Evolutionary conservation across 2,113 vertebrate genomes (phyloP).

Genomic region (Eleginops maclovinus): DNA sequence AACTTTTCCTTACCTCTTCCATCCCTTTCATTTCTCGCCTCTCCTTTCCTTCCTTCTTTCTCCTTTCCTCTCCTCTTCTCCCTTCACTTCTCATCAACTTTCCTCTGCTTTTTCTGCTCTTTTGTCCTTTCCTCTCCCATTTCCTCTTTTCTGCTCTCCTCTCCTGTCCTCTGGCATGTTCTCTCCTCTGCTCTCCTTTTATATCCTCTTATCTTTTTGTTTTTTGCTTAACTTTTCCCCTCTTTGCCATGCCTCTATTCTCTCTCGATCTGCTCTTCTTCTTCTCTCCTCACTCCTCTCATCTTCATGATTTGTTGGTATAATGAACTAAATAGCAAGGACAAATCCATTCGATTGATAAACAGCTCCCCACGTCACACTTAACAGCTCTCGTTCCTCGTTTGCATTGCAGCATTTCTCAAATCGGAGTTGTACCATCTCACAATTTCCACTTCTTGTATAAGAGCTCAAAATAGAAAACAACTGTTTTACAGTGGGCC

Average conservation of each 20-base stretch:
- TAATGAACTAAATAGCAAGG: slow-evolving; percentile 31
- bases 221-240: neutral
- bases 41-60: neutral
- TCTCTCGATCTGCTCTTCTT: neutral
- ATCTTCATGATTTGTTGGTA: neutral
- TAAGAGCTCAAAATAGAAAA: slow-evolving; percentile 63
- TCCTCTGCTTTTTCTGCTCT: no score
- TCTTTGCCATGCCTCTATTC: neutral
- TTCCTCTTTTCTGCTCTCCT: neutral
- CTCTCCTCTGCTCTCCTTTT: neutral
- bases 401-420: slow-evolving; percentile 24
- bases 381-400: slow-evolving; percentile 11
- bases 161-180: neutral
- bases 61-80: neutral
- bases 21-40: neutral
- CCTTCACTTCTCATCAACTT: neutral
- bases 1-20: neutral
- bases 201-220: neutral
- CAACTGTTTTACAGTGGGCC: slow-evolving; percentile 59
- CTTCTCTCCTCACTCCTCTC: neutral
- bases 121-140: no score
- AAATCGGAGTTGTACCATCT: slow-evolving; percentile 42
- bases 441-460: slow-evolving; percentile 39
- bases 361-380: slow-evolving; percentile 11
- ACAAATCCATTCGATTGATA: slow-evolving; percentile 39